Conservation (phyloP, 2,888 invertebrate genomes). For the Hyppa rectilinea region DNA sequence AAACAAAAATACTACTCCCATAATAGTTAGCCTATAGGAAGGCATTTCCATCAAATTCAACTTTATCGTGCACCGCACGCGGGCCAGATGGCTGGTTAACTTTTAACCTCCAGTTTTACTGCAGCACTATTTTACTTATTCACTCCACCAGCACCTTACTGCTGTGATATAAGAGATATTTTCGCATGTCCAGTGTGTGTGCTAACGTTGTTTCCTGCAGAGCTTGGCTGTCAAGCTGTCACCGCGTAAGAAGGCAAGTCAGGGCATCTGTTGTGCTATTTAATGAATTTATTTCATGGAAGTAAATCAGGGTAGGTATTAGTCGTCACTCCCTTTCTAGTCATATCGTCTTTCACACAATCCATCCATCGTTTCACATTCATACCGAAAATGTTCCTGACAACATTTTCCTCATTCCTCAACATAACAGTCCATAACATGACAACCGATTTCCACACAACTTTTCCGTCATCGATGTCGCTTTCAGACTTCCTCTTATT, state of each 20-base stretch:
- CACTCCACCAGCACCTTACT: background rate
- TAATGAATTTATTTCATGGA: conserved; percentile 82
- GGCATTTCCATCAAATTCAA: conserved; percentile 56
- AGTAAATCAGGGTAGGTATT: conserved; percentile 66
- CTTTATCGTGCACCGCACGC: conserved; percentile 71
- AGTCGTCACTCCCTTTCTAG: too few relatives aligned
- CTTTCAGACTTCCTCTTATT: too few relatives aligned
- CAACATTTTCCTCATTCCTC: too few relatives aligned
- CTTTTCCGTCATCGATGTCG: too few relatives aligned
- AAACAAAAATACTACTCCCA: conserved; percentile 17
- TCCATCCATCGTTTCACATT: too few relatives aligned
- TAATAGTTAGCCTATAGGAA: conserved; percentile 24
- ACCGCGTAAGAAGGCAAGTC: conserved; percentile 74
- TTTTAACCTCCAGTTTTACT: conserved; percentile 75
- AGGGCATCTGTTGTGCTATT: conserved; percentile 70
- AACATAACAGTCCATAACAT: too few relatives aligned
- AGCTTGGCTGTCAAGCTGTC: conserved; percentile 70
- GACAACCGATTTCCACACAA: too few relatives aligned
- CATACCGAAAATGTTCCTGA: too few relatives aligned
- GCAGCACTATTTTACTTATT: conserved; percentile 28
- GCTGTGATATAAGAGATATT: background rate
- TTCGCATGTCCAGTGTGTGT: background rate
- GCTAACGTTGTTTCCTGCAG: conserved; percentile 42
- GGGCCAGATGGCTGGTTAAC: conserved; percentile 78
- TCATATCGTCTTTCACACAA: too few relatives aligned